Evolutionary conservation across 2,888 invertebrate species (phyloP), one percentile per base, ranked within the genome.

Genomic region (Sphecodes monilicornis): DNA sequence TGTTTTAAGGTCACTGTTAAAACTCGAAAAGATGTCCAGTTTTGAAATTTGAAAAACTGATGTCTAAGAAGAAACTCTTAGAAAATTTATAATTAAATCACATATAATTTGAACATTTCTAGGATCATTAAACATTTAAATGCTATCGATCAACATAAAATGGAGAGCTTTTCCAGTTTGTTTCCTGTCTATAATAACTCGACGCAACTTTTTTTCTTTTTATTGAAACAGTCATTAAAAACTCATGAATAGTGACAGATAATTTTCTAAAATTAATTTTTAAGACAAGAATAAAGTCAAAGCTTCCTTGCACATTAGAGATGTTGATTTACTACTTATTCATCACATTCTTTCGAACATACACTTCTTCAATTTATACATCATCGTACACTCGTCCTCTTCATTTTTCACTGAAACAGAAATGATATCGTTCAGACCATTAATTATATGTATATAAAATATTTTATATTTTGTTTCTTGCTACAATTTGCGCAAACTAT

Each of bases 401-500:
- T 26, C 5, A 4, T 66, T 3, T 72, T 57, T 39, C 57, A 71
- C 84, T 84, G 77, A 75, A 84, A 77, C 32, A 50, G 8, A 64
- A 57, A 43, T 3, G 4, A 41, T 50, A 13, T 39, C n/a, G 50
- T n/a, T 18, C 3, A 46, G 18, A 43, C 16, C 1, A 46, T 5
- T 46, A 18, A 46, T 46, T 46, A 18, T 6, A 0, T 18, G 46
- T 18, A 4, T 5, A 46, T 22, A n/a, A n/a, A n/a, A n/a, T n/a
- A n/a, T n/a, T n/a, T n/a, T n/a, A n/a, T n/a, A n/a, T n/a, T 41
- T 41, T 41, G 2, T 41, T 41, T 41, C 1, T 11, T 10, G 39
- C 10, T 60, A 5, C 60, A 60, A n/a, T n/a, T n/a, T n/a, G n/a
- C n/a, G n/a, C n/a, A n/a, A n/a, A n/a, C n/a, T n/a, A n/a, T n/a